Evolutionary conservation across 1,140 invertebrate genomes (phyloP).

Genomic region (Scaptomyza pallida): DNA sequence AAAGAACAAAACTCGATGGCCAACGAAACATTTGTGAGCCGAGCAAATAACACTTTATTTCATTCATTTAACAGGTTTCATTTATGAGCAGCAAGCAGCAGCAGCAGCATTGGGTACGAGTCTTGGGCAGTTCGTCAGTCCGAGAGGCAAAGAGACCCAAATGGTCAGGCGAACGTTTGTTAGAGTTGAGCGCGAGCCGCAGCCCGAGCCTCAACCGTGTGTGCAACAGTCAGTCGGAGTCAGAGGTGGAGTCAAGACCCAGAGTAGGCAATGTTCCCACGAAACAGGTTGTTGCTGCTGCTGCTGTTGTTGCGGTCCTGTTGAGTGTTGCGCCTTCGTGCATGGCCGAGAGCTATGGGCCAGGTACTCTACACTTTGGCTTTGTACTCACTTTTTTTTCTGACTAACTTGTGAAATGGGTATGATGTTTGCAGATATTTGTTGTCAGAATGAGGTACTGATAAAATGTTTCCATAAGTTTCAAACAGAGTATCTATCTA

Average conservation of each 20-base stretch:
- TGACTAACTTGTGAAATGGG: conserved; percentile 52
- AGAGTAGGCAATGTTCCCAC: conserved; percentile 84
- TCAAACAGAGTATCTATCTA: background rate
- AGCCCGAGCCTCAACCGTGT: conserved; percentile 23
- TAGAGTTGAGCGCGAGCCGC: conserved; percentile 14
- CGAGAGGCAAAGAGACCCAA: conserved; percentile 26
- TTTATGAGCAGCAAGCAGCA: conserved; percentile 76
- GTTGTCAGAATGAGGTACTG: too few relatives aligned
- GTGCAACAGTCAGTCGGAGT: conserved; percentile 36
- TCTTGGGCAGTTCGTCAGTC: conserved; percentile 28
- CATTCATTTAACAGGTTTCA: conserved; percentile 83
- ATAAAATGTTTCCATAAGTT: too few relatives aligned
- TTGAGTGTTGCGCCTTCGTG: conserved; percentile 78
- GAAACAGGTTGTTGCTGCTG: conserved; percentile 78
- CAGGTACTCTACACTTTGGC: conserved; percentile 62
- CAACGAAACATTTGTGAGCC: conserved; percentile 79
- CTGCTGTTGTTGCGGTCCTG: conserved; percentile 34
- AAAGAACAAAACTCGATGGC: conserved; percentile 4
- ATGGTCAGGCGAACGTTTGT: conserved; percentile 54
- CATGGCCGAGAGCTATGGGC: conserved; percentile 80
- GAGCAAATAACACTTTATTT: conserved; percentile 83
- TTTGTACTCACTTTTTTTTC: conserved; percentile 58
- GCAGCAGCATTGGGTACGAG: conserved; percentile 7
- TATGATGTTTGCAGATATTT: background rate
- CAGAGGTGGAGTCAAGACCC: conserved; percentile 64